Evolutionary conservation across 2,113 vertebrate species (phyloP), one percentile per base, ranked within the genome.

Genomic region (Sorex araneus): DNA sequence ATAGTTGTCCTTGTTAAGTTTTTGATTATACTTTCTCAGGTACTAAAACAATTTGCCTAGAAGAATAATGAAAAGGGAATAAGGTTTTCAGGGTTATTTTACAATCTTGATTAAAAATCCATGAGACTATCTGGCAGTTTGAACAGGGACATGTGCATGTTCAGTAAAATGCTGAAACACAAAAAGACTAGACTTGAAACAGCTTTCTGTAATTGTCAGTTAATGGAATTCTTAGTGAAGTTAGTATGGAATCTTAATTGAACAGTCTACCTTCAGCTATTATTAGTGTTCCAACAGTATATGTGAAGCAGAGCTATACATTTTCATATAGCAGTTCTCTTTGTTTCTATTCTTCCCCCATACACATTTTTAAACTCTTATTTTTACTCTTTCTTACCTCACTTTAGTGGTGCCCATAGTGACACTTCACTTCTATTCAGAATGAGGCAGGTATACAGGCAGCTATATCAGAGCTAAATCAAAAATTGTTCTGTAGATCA

Each of bases 361-460:
- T 97, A 98, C 96, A 96, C 93, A 97, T 86, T 97, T 96, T 60
- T 96, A 97, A 97, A 95, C 97, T 96, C 96, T 97, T 97, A 94
- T 96, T 98, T 97, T 97, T 97, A 96, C 92, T 96, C 97, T 95
- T 95, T 97, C 93, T 97, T 96, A 93, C 87, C 86, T 94, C 74
- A 18, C 47, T 86, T 97, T 96, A 97, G 95, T 98, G 97, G 97
- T 95, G 97, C 95, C 96, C 94, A 92, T 96, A 97, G 96, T 97
- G 96, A 96, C 96, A 96, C 97, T 97, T 97, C 64, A 97, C 96
- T 96, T 97, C 97, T 97, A 97, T 97, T 97, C 94, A 97, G 89
- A 97, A 97, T 97, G 95, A 97, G 97, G 97, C 97, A 98, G 97
- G 97, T 97, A 98, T 96, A 97, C 95, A 98, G 97, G 96, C 97